A percentile compares a stretch with the other conserved stretches of the same genome.
phyloP scores from a whole-genome alignment of 2,797 vertebrate species.

The Brotula barbata region DNA sequence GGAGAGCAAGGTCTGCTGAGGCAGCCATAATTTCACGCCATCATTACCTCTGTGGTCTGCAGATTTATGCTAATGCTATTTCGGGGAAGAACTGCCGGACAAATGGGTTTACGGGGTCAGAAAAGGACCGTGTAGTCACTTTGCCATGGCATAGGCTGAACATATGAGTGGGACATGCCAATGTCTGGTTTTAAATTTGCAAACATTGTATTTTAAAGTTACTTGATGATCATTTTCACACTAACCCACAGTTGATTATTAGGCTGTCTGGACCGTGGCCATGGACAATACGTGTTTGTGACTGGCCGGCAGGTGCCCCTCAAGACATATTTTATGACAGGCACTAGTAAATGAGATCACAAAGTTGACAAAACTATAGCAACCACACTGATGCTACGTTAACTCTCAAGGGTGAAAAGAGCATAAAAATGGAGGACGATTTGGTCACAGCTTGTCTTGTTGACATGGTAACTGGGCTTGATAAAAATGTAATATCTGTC shows the following conservation, averaged over 20 bases:
- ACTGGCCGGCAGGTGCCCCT: no score
- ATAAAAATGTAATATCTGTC: no score
- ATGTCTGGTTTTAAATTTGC: conserved; percentile 32
- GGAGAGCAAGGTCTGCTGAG: conserved; percentile 74
- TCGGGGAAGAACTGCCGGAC: conserved; percentile 62
- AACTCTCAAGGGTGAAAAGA: no score
- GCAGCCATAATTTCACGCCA: conserved; percentile 79
- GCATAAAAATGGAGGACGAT: no score
- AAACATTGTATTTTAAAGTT: conserved; percentile 9
- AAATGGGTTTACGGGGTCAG: conserved; percentile 61
- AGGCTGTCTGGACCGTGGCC: no score
- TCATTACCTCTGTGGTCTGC: conserved; percentile 75
- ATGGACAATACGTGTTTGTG: no score
- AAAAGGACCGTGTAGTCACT: conserved; percentile 43
- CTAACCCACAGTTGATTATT: conserved; percentile 2
- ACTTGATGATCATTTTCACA: conserved; percentile 12
- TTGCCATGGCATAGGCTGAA: conserved; percentile 18
- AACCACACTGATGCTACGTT: no score
- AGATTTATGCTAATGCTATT: conserved; percentile 78
- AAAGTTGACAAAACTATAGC: no score
- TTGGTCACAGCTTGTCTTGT: no score
- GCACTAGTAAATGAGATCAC: no score
- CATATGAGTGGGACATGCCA: conserved; percentile 19
- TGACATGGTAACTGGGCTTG: no score
- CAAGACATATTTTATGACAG: no score